Evolutionary conservation across 1,140 invertebrate species (phyloP).

Genomic region (Phymorhynchus buccinoides): DNA sequence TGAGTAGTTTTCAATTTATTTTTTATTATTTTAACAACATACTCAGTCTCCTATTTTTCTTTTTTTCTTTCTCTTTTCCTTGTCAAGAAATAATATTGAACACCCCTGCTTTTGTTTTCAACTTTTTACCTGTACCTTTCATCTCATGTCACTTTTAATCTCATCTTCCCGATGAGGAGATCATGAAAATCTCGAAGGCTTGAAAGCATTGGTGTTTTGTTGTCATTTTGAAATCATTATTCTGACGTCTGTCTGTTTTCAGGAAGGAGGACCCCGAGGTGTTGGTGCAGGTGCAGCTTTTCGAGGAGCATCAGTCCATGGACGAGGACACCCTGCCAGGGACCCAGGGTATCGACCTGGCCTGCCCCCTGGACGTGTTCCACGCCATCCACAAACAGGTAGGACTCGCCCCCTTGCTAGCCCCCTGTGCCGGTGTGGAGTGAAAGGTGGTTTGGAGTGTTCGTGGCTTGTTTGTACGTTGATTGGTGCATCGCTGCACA

Average conservation of each 20-base stretch:
- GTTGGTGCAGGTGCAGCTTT: conserved; percentile 66
- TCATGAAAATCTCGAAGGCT: background rate
- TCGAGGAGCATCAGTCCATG: conserved; percentile 62
- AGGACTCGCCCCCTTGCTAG: background rate
- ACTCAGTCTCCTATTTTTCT: too few relatives aligned
- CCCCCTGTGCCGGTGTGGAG: background rate
- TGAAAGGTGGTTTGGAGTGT: too few relatives aligned
- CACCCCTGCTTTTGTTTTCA: background rate
- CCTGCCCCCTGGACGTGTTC: conserved; percentile 68
- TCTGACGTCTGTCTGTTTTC: background rate
- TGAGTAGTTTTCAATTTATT: too few relatives aligned
- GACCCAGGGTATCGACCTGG: conserved; percentile 65
- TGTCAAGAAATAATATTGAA: too few relatives aligned
- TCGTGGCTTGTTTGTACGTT: too few relatives aligned
- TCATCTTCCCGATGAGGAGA: too few relatives aligned
- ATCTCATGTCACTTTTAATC: background rate
- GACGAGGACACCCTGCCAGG: conserved; percentile 67
- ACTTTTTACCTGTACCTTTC: background rate
- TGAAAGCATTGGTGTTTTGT: too few relatives aligned
- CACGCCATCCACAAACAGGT: conserved; percentile 69
- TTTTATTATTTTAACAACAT: too few relatives aligned
- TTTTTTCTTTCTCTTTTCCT: too few relatives aligned
- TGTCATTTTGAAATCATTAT: too few relatives aligned
- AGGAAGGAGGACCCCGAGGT: conserved; percentile 58
- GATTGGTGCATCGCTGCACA: too few relatives aligned